Evolutionary conservation across 2,113 vertebrate genomes (phyloP), one percentile per base, ranked within the genome.

Genomic region (Cygnus buccinator): DNA sequence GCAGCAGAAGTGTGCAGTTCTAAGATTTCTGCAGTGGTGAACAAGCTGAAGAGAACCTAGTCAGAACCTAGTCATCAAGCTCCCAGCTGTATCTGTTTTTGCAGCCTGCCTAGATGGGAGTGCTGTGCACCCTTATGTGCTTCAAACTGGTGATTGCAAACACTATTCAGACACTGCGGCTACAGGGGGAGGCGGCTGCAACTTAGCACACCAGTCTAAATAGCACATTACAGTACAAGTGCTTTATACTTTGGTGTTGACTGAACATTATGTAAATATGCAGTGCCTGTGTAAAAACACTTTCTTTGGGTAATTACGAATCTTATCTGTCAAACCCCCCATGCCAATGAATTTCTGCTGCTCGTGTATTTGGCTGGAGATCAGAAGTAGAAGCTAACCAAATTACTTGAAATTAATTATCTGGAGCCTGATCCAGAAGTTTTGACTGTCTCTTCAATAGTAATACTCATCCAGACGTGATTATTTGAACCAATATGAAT

Each of bases 341-440:
- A 43, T 10, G n/a, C 5, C 1, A 1, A 43, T 0, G 0, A 80
- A 58, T 77, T 83, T 43, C 55, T 71, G 76, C 50, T 87, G 55
- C 84, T 95, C 19, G 7, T 77, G 35, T 63, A 67, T 88, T 93
- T 95, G 94, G 83, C 80, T 77, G 62, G 68, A 89, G 54, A 87
- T 71, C 93, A 89, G 57, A 50, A 50, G 28, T 46, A 63, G 13
- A 25, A 94, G 93, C 86, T 90, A 95, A 96, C 1, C 48, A 75
- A 62, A 84, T 89, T 90, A 72, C 65, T 94, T 84, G 73, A 94
- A 92, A 90, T 82, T 80, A 89, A 91, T 94, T 89, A 67, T 73
- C 54, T 91, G 63, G 41, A 90, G 50, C 43, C 25, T 63, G 39
- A 90, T 89, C n/a, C 43, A 26, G 80, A 94, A 79, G 63, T 78